phyloP scores from a whole-genome alignment of 2,888 invertebrate species.

The Xestoiulus laeticollis region DNA sequence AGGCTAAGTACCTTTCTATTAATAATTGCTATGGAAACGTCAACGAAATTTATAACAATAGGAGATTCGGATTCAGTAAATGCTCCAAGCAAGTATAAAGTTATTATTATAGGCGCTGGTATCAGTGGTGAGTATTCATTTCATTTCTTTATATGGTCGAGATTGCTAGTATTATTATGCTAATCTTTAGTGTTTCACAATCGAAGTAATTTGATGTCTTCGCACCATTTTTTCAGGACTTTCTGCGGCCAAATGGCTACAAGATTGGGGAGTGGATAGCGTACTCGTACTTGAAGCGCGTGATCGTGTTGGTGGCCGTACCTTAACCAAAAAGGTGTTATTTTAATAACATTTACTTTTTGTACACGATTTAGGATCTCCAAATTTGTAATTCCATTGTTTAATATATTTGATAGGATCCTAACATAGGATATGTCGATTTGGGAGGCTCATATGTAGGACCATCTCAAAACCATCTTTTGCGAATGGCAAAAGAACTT shows the following conservation, averaged over 20 bases:
- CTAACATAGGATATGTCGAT: constrained; percentile 60
- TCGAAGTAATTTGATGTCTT: neutral
- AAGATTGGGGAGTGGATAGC: constrained; percentile 58
- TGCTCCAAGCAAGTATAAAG: constrained; percentile 48
- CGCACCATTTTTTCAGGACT: constrained; percentile 58
- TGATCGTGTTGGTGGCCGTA: constrained; percentile 66
- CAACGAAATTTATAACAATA: constrained; percentile 45
- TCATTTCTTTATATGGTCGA: neutral
- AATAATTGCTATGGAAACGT: constrained; percentile 37
- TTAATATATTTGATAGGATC: neutral
- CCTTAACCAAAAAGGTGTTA: constrained; percentile 59
- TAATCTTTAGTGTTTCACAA: no score
- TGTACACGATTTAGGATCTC: no score
- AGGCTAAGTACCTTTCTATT: neutral
- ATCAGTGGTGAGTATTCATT: constrained; percentile 53
- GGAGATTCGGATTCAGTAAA: neutral
- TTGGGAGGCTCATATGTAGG: constrained; percentile 66
- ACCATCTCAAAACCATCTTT: constrained; percentile 63
- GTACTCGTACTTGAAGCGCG: constrained; percentile 63
- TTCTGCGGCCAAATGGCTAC: constrained; percentile 59
- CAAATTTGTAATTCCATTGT: no score
- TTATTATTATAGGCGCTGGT: constrained; percentile 54
- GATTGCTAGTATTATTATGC: neutral
- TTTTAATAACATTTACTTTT: neutral
- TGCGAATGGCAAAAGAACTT: constrained; percentile 63